Conservation (phyloP, 1,140 invertebrate species). For the Temnothorax longispinosus region DNA sequence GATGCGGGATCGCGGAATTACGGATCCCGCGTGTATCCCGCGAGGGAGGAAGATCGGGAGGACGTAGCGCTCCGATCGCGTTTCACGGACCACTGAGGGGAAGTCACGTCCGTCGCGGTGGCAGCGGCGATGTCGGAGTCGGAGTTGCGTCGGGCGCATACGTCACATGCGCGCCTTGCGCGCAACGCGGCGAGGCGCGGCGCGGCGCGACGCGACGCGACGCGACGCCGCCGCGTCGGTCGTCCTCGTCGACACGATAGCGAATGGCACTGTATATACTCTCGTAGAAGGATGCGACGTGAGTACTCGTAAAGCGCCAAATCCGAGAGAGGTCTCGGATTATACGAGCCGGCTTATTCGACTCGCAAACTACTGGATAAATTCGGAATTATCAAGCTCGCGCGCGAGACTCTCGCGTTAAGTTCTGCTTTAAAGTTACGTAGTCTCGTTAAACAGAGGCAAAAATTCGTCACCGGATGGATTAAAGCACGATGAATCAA, state of each 20-base stretch:
- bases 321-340: conserved; percentile 11
- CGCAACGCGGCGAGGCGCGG: conserved; percentile 33
- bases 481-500: conserved; percentile 1
- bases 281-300: background rate
- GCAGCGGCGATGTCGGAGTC: conserved; percentile 53
- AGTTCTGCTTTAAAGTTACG: background rate
- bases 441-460: background rate
- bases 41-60: conserved; percentile 32
- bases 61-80: conserved; percentile 74
- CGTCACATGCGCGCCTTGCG: conserved; percentile 76
- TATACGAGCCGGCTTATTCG: background rate
- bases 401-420: background rate
- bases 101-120: conserved; percentile 68
- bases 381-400: background rate
- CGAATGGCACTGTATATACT: conserved; percentile 14
- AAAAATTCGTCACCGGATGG: background rate
- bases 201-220: too few species aligned
- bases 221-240: background rate
- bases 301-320: conserved; percentile 8
- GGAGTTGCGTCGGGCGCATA: conserved; percentile 67
- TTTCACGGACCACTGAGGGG: conserved; percentile 80
- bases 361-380: conserved; percentile 11
- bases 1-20: conserved; percentile 26
- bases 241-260: conserved; percentile 28
- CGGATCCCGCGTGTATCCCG: conserved; percentile 29